These are phyloP conservation scores for Cebus imitator DNA, from an alignment of 2,113 vertebrate species.

Conservation along the genomic window DNA sequence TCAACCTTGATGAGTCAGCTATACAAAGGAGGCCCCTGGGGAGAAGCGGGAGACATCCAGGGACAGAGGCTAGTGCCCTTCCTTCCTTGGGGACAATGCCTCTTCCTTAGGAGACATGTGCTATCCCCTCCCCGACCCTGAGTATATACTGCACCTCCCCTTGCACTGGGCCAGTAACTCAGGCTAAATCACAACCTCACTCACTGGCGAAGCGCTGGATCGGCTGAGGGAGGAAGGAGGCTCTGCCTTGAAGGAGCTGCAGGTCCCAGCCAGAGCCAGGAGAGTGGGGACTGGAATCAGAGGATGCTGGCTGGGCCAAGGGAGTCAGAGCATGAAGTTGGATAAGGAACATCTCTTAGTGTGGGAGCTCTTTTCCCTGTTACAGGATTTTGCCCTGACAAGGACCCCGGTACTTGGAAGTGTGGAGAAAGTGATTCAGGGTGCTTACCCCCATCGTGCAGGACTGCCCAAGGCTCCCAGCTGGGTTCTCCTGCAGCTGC, in stretches of 20 bases:
- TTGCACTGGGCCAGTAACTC: background rate
- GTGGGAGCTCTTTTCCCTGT: background rate
- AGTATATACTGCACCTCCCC: too few relatives aligned
- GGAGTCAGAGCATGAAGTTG: background rate
- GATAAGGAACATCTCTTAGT: background rate
- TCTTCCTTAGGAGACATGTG: background rate
- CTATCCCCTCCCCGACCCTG: fast-evolving
- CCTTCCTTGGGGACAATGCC: background rate
- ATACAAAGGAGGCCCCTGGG: background rate
- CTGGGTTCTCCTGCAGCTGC: background rate
- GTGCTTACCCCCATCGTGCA: too few relatives aligned
- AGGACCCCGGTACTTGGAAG: background rate
- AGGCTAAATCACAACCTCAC: too few relatives aligned
- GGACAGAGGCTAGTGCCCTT: background rate
- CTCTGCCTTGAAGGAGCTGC: background rate
- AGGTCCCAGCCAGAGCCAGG: background rate
- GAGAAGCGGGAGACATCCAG: background rate
- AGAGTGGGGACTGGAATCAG: too few relatives aligned
- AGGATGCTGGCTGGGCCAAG: background rate
- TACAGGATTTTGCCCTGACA: background rate
- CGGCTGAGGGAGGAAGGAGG: background rate
- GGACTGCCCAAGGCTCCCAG: background rate
- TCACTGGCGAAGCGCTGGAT: background rate
- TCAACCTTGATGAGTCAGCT: background rate
- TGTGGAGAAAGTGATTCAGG: background rate